Evolutionary conservation across 2,888 invertebrate genomes (phyloP).

Genomic region (Drosophila quinaria): DNA sequence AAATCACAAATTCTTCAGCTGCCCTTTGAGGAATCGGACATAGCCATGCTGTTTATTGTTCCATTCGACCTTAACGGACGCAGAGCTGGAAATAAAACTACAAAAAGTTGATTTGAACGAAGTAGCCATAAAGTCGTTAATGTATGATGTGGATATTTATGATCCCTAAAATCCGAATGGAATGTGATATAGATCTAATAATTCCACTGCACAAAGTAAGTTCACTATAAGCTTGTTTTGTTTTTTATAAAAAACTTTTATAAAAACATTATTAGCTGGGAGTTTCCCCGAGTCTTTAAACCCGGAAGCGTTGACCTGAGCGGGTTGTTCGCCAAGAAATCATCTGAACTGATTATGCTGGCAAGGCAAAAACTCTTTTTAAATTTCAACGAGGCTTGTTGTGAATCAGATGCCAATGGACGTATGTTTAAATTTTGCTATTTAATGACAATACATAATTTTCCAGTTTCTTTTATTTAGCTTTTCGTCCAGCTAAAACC

Average conservation of each 20-base stretch:
- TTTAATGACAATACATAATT: neutral
- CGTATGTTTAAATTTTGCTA: conserved; percentile 23
- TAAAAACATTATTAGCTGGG: conserved; percentile 41
- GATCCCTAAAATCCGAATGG: conserved; percentile 93
- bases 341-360: conserved; percentile 88
- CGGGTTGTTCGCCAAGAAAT: conserved; percentile 87
- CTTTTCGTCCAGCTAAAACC: neutral
- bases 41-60: conserved; percentile 91
- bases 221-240: too few relatives aligned
- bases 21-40: conserved; percentile 89
- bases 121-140: conserved; percentile 86
- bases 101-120: conserved; percentile 87
- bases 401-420: conserved; percentile 27
- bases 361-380: conserved; percentile 94
- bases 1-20: conserved; percentile 89
- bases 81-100: conserved; percentile 88
- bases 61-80: conserved; percentile 89
- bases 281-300: conserved; percentile 81
- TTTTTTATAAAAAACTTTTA: too few relatives aligned
- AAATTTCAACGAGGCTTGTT: conserved; percentile 87
- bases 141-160: conserved; percentile 88
- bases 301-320: conserved; percentile 87
- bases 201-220: conserved; percentile 88
- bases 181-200: conserved; percentile 89
- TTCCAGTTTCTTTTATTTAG: neutral